Conservation (phyloP, 53 echinoderm and acorn worm genomes). For the Arbacia lixula region DNA sequence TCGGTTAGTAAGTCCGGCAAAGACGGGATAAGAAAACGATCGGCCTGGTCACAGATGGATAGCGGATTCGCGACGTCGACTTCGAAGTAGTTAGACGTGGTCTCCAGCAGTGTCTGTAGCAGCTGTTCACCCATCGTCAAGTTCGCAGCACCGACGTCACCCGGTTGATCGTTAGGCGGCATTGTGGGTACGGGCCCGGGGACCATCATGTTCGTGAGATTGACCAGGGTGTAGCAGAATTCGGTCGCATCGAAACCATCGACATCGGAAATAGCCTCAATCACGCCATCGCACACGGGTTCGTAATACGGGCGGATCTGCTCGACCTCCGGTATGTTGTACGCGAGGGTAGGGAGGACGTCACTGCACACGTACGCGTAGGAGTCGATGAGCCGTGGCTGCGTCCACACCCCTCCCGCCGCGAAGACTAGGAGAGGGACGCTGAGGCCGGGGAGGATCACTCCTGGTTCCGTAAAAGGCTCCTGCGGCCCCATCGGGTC, state of each 20-base stretch:
- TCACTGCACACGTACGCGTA: slow-evolving; percentile 3
- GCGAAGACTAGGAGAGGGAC: background rate
- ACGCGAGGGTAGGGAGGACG: background rate
- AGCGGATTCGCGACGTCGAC: background rate
- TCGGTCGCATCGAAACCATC: slow-evolving; percentile 2
- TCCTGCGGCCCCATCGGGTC: background rate
- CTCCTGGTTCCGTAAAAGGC: slow-evolving; percentile 2
- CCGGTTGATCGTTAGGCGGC: background rate
- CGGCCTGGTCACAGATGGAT: background rate
- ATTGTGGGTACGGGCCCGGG: background rate
- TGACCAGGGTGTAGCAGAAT: background rate
- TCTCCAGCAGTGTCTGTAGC: background rate
- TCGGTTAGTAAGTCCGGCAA: background rate
- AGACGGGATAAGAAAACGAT: slow-evolving; percentile 5
- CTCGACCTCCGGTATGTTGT: background rate
- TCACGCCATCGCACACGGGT: background rate
- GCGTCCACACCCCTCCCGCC: slow-evolving; percentile 1
- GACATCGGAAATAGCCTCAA: background rate
- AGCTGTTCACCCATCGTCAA: background rate
- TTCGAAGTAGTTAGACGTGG: background rate
- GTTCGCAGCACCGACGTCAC: too few relatives aligned
- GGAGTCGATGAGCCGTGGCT: slow-evolving; percentile 11
- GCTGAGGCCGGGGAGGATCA: slow-evolving; percentile 2
- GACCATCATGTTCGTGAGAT: background rate
- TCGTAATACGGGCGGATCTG: background rate